Evolutionary conservation across 1,140 invertebrate genomes (phyloP), one percentile per base, ranked within the genome.

Genomic region (Venturia canescens): DNA sequence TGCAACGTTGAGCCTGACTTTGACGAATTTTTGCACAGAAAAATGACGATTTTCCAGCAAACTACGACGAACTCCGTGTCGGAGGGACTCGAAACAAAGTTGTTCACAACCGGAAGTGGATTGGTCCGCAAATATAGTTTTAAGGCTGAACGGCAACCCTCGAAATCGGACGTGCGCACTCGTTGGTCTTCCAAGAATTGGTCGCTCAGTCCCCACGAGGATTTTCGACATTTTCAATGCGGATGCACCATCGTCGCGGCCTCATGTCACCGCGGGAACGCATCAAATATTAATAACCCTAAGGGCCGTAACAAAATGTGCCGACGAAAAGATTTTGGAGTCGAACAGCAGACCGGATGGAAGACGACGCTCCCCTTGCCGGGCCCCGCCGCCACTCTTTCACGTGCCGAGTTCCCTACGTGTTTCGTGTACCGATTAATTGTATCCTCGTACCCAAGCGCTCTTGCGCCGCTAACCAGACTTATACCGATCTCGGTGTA

Each of bases 381-480:
- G 81, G 82, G 85, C 81, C 82, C 82, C 83, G 77, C 78, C 80
- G 75, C 77, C 83, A 81, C 81, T 85, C 81, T 85, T 86, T 83
- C 83, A 83, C 81, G 78, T 53, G n/a, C n/a, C 16, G 50, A 18
- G 50, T 3, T 78, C 53, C 63, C 80, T 84, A 88, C 88, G 88
- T 89, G 88, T 86, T 85, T 83, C 27, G 87, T 83, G 67, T 89
- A 86, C 84, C 50, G 81, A 89, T 88, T 87, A 85, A 88, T 87
- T 87, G 82, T 87, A 53, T 76, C 9, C 34, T 15, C 21, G 11
- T 21, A 76, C 72, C 11, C 21, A n/a, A 48, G 50, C 50, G 9
- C 48, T 26, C n/a, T 29, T 7, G 44, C 38, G 23, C 34, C 11
- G 69, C 16, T 15, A 16, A 18, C 67, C 18, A 34, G 69, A 48